Base-by-base conservation (phyloP, 2,888 invertebrate species). In the Erebia epiphron region DNA sequence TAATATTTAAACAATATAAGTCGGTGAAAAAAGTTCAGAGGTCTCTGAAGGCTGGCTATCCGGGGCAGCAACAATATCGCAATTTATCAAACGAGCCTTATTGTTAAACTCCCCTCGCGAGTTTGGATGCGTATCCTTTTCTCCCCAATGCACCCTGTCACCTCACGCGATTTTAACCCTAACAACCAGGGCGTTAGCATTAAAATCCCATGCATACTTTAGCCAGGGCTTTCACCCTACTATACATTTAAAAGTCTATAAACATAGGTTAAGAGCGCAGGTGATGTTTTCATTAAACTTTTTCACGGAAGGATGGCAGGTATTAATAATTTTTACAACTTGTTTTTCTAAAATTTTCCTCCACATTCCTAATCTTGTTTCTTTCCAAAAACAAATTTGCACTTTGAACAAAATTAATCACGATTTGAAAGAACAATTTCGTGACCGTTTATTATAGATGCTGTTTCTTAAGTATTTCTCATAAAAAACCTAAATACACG, bases 31-130 rank as follows among this genome's bases (percentile, higher is more conserved):
- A 80, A 82, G 81, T 83, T 82, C 81, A 81, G 80, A 81, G 86
- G 83, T 83, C 86, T 82, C 78, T 78, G 80, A 81, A 73, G 73
- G 73, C 76, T 79, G 79, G 80, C 67, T 76, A 76, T 78, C 76
- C 76, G 72, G 72, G 75, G 77, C 72, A 75, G 71, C 77, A 87
- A 91, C 91, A 91, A 91, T 91, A 90, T 88, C 86, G 89, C 91
- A 91, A 91, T 91, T 91, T 91, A 89, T 90, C 91, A 91, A 91
- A 91, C 88, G 91, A 91, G 87, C 85, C 85, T 85, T 89, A 91
- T 91, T 91, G 91, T 91, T 83, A 86, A 76, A 74, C 83, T 80
- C 86, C 89, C 89, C 86, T 83, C 80, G 79, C 81, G 75, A 78
- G 75, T 76, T 76, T 66, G 76, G 75, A 77, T 76, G 77, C 79